phyloP scores from a whole-genome alignment of 2,888 invertebrate species.

The Eulithis prunata region DNA sequence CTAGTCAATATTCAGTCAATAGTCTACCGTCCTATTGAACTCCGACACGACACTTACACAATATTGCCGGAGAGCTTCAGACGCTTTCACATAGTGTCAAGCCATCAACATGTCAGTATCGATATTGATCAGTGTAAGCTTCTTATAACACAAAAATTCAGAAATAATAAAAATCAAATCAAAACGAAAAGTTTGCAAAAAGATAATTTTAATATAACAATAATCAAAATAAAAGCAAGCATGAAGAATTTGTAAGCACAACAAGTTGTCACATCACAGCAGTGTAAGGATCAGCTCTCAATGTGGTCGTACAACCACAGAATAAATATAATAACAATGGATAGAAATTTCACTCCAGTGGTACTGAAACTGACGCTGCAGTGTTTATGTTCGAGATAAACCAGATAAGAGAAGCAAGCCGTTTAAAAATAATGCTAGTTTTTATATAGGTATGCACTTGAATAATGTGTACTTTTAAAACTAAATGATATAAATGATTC shows the following conservation, averaged over 20 bases:
- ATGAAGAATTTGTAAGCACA: conserved; percentile 37
- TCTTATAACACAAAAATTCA: background rate
- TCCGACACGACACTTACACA: too few species aligned
- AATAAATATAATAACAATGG: background rate
- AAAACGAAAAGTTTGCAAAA: background rate
- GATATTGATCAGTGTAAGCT: too few species aligned
- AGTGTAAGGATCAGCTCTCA: conserved; percentile 58
- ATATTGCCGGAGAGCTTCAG: too few species aligned
- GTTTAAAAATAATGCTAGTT: too few species aligned
- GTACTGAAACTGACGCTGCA: background rate
- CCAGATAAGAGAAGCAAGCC: too few species aligned
- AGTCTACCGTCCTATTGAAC: background rate
- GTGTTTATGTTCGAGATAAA: too few species aligned
- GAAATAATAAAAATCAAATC: background rate
- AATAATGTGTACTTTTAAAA: too few species aligned
- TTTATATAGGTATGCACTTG: too few species aligned
- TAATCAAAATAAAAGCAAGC: conserved; percentile 19
- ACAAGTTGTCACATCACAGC: conserved; percentile 47
- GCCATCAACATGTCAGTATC: too few species aligned
- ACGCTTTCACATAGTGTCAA: too few species aligned
- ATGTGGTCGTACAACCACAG: conserved; percentile 64
- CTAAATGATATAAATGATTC: too few species aligned
- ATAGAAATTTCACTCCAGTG: conserved; percentile 15
- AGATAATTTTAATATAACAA: background rate
- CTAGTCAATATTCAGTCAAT: conserved; percentile 3